Evolutionary conservation across 2,888 invertebrate genomes (phyloP).

Genomic region (Lottia gigantea): DNA sequence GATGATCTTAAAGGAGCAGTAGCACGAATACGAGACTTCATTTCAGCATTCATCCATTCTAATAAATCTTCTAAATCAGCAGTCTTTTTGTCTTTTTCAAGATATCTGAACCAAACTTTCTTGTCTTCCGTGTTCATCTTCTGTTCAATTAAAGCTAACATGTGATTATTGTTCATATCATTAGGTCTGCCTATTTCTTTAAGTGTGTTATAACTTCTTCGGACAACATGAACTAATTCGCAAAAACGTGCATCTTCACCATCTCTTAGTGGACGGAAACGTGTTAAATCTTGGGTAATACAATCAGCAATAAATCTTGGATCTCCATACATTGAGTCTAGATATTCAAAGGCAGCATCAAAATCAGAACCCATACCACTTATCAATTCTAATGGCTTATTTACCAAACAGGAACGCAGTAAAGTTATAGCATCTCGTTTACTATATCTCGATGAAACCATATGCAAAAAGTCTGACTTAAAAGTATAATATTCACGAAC

Average conservation of each 20-base stretch:
- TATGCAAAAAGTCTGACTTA: too few relatives aligned
- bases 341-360: too few relatives aligned
- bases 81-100: not conserved
- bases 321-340: too few relatives aligned
- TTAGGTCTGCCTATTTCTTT: not conserved
- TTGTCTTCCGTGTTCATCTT: slow-evolving; percentile 3
- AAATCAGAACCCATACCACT: too few relatives aligned
- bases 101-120: not conserved
- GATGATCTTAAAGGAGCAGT: not conserved
- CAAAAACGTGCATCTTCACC: not conserved
- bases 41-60: not conserved
- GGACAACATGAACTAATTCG: not conserved
- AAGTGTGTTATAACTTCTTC: slow-evolving; percentile 6
- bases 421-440: not conserved
- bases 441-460: not conserved
- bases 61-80: not conserved
- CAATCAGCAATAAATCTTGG: too few relatives aligned
- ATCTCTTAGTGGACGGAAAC: not conserved
- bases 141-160: not conserved
- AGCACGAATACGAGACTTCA: not conserved
- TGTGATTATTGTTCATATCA: slow-evolving; percentile 5
- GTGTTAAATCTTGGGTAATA: not conserved
- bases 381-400: too few relatives aligned
- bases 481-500: too few relatives aligned
- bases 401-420: not conserved